Percentiles rank a stretch among this genome's conserved stretches.
Conservation (phyloP, 2,888 invertebrate species). For the Epinotia brunnichana region DNA sequence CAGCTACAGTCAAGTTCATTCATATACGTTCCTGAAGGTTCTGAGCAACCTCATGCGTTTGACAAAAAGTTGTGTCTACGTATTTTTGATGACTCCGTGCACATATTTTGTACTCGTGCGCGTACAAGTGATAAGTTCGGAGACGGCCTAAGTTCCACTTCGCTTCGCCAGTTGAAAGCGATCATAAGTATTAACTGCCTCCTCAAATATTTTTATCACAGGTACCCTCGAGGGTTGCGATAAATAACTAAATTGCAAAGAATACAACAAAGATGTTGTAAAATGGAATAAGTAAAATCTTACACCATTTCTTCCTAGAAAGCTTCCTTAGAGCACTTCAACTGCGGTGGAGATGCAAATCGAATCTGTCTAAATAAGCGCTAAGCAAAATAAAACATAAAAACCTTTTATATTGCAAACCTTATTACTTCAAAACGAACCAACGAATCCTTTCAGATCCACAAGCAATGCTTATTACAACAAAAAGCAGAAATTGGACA, state of each 20-base stretch:
- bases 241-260: not conserved
- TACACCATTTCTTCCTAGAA: not conserved
- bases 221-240: no score
- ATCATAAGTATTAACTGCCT: no score
- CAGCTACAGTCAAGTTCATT: no score
- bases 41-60: no score
- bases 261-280: not conserved
- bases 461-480: slow-evolving; percentile 23
- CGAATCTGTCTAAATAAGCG: not conserved
- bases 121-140: no score
- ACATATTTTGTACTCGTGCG: no score
- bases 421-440: slow-evolving; percentile 48
- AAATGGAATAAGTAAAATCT: not conserved
- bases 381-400: not conserved
- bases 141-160: no score
- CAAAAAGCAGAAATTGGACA: slow-evolving; percentile 37
- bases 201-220: no score
- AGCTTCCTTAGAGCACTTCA: not conserved
- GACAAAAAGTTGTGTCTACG: no score
- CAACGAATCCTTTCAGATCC: slow-evolving; percentile 52
- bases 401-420: slow-evolving; percentile 1
- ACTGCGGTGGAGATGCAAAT: not conserved
- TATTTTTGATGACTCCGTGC: no score
- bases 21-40: no score
- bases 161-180: no score